Evolutionary conservation across 2,797 vertebrate genomes (phyloP).

Genomic region (Taeniopygia guttata): DNA sequence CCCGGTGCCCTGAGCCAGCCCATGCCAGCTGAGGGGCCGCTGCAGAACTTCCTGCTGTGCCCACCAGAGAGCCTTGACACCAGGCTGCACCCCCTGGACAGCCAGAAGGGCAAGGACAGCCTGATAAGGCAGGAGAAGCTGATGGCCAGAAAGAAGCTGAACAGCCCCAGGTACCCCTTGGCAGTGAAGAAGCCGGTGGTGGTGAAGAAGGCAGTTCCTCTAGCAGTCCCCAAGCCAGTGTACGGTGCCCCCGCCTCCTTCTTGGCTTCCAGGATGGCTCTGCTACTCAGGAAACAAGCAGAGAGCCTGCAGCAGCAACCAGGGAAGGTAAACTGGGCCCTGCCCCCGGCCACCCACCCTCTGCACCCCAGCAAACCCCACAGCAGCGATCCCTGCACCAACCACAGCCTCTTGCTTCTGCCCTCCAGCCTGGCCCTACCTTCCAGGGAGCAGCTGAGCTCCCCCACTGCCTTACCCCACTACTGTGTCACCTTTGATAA

Average conservation of each 20-base stretch:
- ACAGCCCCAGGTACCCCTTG: conserved; percentile 50
- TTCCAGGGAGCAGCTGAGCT: not conserved
- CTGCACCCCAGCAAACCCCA: not conserved
- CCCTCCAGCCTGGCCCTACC: not conserved
- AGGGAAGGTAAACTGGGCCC: conserved; percentile 54
- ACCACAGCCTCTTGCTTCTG: not conserved
- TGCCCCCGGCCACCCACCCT: not conserved
- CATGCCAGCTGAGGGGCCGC: conserved; percentile 48
- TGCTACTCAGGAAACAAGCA: conserved; percentile 26
- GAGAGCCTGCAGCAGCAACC: not conserved
- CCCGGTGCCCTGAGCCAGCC: conserved; percentile 47
- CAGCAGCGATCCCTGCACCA: not conserved
- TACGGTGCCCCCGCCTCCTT: conserved; percentile 84
- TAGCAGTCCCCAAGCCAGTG: conserved; percentile 85
- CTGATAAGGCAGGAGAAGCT: conserved; percentile 46
- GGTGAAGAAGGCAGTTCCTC: conserved; percentile 50
- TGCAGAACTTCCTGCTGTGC: conserved; percentile 71
- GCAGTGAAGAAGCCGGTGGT: conserved; percentile 13
- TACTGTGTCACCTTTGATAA: conserved; percentile 56
- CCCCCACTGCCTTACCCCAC: not conserved
- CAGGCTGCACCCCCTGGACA: not conserved
- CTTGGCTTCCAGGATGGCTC: conserved; percentile 71
- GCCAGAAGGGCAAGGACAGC: conserved; percentile 63
- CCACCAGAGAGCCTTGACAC: conserved; percentile 27
- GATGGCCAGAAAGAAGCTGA: conserved; percentile 68